Conservation (phyloP, 2,888 invertebrate species). For the Phengaris alcon region DNA sequence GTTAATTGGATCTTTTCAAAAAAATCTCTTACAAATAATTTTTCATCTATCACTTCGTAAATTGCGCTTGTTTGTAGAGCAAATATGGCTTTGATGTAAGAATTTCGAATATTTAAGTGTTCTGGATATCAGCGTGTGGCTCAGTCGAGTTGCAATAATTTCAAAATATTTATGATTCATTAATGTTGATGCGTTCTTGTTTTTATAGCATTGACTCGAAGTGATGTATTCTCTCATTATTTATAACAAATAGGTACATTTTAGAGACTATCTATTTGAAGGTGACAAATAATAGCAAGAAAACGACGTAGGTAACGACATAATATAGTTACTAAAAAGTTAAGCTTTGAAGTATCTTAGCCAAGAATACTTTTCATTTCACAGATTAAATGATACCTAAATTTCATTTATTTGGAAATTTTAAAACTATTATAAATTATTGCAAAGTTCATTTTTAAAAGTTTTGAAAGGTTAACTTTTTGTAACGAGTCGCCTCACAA, state of each 20-base stretch:
- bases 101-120: constrained; percentile 41
- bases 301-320: not conserved
- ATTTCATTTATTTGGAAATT: not conserved
- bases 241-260: too few relatives aligned
- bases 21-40: constrained; percentile 57
- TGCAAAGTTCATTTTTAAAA: not conserved
- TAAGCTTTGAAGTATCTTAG: not conserved
- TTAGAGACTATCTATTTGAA: too few relatives aligned
- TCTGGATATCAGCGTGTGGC: constrained; percentile 32
- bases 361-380: not conserved
- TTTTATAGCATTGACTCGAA: not conserved
- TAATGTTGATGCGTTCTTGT: not conserved
- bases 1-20: constrained; percentile 71
- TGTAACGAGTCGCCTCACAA: not conserved
- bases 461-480: not conserved
- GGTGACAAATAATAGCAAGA: too few relatives aligned
- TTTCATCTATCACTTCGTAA: constrained; percentile 62
- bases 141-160: constrained; percentile 3
- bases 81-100: constrained; percentile 52
- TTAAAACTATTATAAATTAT: too few relatives aligned
- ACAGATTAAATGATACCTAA: not conserved
- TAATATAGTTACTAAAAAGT: not conserved
- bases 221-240: too few relatives aligned
- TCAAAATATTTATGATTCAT: not conserved
- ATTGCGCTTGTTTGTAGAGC: constrained; percentile 54